These are phyloP conservation scores for Metopia argyrocephala DNA, from an alignment of 2,888 invertebrate species.

Conservation along the genomic window DNA sequence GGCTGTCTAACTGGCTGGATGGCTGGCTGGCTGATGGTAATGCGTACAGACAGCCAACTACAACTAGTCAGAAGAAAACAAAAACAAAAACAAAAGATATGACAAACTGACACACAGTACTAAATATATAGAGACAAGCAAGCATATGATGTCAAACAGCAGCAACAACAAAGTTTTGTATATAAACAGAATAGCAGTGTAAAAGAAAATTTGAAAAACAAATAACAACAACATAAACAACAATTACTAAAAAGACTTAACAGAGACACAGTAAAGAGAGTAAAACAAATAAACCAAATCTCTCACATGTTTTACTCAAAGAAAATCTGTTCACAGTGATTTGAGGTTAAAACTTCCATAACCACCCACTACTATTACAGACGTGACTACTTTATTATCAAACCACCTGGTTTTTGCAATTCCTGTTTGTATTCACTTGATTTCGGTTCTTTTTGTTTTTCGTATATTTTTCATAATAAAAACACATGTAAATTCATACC, in stretches of 20 bases:
- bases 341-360: not conserved
- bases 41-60: constrained; percentile 52
- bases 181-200: constrained; percentile 27
- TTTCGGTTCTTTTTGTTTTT: too few relatives aligned
- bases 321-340: constrained; percentile 1
- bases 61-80: constrained; percentile 15
- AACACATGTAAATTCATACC: too few relatives aligned
- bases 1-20: constrained; percentile 50
- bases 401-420: not conserved
- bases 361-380: constrained; percentile 37
- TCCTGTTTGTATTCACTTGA: too few relatives aligned
- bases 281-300: constrained; percentile 20
- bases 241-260: constrained; percentile 63
- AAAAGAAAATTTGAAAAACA: constrained; percentile 8
- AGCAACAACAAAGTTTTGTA: constrained; percentile 12
- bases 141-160: not conserved
- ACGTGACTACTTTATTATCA: not conserved
- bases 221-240: constrained; percentile 51
- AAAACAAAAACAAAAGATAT: too few relatives aligned
- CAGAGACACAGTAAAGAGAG: constrained; percentile 36
- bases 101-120: not conserved
- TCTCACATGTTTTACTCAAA: constrained; percentile 38
- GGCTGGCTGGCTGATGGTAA: constrained; percentile 54
- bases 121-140: not conserved
- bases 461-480: too few relatives aligned